These are phyloP conservation scores for Grammomys surdaster DNA, from an alignment of 2,113 vertebrate genomes.

Conservation along the genomic window DNA sequence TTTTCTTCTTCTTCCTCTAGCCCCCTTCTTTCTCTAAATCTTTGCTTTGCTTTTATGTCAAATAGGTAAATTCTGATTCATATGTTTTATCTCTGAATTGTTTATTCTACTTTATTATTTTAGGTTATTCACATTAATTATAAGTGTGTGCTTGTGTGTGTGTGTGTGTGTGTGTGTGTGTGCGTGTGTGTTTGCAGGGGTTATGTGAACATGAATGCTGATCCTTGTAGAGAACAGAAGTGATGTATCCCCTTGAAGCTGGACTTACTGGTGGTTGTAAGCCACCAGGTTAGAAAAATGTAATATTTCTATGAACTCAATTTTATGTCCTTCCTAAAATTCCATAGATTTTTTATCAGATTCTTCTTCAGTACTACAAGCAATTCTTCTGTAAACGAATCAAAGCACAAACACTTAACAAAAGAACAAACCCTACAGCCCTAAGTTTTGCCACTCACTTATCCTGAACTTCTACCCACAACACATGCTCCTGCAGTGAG, in stretches of 20 bases:
- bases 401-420: neutral
- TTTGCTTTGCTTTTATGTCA: neutral
- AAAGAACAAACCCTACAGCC: neutral
- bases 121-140: neutral
- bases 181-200: neutral
- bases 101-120: neutral
- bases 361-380: neutral
- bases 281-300: neutral
- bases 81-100: neutral
- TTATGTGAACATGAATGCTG: neutral
- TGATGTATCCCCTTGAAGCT: neutral
- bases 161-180: neutral
- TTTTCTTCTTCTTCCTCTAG: neutral
- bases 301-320: rapidly evolving
- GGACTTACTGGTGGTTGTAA: neutral
- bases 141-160: neutral
- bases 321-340: neutral
- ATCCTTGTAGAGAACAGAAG: neutral
- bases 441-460: neutral
- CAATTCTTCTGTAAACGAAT: neutral
- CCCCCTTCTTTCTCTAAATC: neutral
- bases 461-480: neutral
- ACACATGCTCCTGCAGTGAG: neutral
- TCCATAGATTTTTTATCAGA: neutral
- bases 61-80: rapidly evolving